Evolutionary conservation across 2,113 vertebrate genomes (phyloP).

Genomic region (Lampris incognitus): DNA sequence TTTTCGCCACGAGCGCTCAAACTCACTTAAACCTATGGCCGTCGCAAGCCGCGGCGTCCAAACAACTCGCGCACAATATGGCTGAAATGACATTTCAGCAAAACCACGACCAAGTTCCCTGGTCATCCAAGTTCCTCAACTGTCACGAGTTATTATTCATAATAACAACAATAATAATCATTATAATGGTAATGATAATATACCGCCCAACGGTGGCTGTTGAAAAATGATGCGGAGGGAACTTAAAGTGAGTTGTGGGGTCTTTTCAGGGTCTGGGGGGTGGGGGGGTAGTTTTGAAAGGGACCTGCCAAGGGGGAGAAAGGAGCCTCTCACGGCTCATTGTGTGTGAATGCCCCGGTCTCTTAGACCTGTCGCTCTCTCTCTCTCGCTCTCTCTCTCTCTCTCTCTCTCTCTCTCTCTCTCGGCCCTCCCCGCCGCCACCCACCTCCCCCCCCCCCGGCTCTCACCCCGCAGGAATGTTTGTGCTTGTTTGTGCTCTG

Average conservation of each 20-base stretch:
- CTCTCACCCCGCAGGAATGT: conserved; percentile 70
- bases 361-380: conserved; percentile 54
- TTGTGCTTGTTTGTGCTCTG: conserved; percentile 60
- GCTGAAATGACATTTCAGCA: conserved; percentile 63
- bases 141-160: conserved; percentile 15
- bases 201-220: conserved; percentile 78
- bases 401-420: conserved; percentile 49
- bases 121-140: conserved; percentile 50
- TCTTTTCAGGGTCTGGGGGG: conserved; percentile 68
- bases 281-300: conserved; percentile 71
- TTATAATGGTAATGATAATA: conserved; percentile 63
- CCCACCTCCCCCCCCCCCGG: conserved; percentile 1
- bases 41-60: conserved; percentile 69
- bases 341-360: conserved; percentile 70
- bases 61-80: conserved; percentile 71
- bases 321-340: conserved; percentile 74
- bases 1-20: conserved; percentile 43
- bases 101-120: conserved; percentile 61
- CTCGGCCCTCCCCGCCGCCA: neutral
- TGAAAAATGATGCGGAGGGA: conserved; percentile 77
- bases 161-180: too few relatives aligned
- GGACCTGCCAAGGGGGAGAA: conserved; percentile 77
- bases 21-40: conserved; percentile 64
- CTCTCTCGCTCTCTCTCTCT: conserved; percentile 39
- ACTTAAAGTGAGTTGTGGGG: conserved; percentile 68